Base-by-base conservation (phyloP, 1,140 invertebrate genomes). In the Daktulosphaira vitifoliae region DNA sequence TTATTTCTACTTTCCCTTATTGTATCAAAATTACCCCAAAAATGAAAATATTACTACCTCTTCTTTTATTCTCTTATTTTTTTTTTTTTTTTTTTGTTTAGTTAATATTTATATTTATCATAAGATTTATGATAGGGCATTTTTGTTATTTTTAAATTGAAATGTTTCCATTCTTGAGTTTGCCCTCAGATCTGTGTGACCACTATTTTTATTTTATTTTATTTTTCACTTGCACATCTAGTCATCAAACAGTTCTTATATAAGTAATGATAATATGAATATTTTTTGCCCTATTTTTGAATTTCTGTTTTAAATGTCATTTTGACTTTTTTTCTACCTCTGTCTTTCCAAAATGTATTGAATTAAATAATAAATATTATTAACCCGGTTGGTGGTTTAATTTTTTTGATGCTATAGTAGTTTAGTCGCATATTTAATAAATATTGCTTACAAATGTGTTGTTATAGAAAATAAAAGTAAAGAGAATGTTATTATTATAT, bases 391-490 rank as follows among this genome's bases (percentile, higher is more conserved):
- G 52, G 37, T 13, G 20, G 20, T 54, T n/a, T 54, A 23, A 23
- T 33, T 8, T 52, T 18, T 52, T 18, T 33, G 29, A 51, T 8
- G n/a, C n/a, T 51, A 51, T 56, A 39, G 25, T 56, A 56, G 53
- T 56, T 56, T 56, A 62, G 25, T 62, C 54, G 54, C 42, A 20
- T 62, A 62, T 62, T 62, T 16, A n/a, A 46, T 44, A 13, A 16
- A 26, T 59, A 39, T 62, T 46, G 54, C 54, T 62, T 62, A 26
- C 5, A 46, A 46, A 48, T 29, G 54, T 62, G 42, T 62, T 62
- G 42, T 62, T 62, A 62, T 62, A 62, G 25, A 20, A 26, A 44
- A 46, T 20, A 46, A 44, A 26, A 59, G 42, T n/a, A 29, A 44
- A 6, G 16, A 7, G 15, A 38, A 50, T 26, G 25, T 26, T 50